A percentile compares a stretch with the other conserved stretches of the same genome.
Evolutionary conservation across 2,113 vertebrate genomes (phyloP).

Genomic region (Charina bottae): DNA sequence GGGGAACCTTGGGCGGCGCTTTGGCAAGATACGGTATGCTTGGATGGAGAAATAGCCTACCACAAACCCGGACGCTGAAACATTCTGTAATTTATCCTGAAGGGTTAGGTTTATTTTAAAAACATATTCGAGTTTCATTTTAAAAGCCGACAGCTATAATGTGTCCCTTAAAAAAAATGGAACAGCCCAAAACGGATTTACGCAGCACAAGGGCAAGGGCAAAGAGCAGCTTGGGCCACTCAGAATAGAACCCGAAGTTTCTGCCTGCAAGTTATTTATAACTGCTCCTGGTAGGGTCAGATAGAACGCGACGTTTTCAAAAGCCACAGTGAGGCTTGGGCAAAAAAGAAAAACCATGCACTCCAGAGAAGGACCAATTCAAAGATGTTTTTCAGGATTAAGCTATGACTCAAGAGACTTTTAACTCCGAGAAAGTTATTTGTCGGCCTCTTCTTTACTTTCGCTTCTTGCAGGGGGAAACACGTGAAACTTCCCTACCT

Average conservation of each 20-base stretch:
- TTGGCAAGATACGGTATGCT: fast-evolving
- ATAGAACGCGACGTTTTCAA: background rate
- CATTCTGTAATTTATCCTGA: background rate
- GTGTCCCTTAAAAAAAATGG: background rate
- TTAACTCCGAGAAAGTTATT: background rate
- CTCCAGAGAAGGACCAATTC: too few species aligned
- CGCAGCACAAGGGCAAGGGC: too few species aligned
- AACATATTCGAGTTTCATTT: background rate
- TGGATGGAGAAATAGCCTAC: background rate
- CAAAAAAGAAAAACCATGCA: too few species aligned
- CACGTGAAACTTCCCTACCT: background rate
- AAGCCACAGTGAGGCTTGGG: fast-evolving
- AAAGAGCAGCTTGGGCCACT: background rate
- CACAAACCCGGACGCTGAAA: background rate
- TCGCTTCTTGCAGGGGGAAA: background rate
- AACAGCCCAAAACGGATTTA: background rate
- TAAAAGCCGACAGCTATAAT: background rate
- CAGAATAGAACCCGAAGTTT: background rate
- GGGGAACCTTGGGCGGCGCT: background rate
- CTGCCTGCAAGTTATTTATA: background rate
- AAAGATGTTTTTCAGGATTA: background rate
- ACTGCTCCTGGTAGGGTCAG: background rate
- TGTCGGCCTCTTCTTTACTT: background rate
- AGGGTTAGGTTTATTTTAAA: background rate
- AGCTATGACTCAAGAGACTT: background rate